Conservation (phyloP, 2,797 vertebrate species). For the Luscinia luscinia region DNA sequence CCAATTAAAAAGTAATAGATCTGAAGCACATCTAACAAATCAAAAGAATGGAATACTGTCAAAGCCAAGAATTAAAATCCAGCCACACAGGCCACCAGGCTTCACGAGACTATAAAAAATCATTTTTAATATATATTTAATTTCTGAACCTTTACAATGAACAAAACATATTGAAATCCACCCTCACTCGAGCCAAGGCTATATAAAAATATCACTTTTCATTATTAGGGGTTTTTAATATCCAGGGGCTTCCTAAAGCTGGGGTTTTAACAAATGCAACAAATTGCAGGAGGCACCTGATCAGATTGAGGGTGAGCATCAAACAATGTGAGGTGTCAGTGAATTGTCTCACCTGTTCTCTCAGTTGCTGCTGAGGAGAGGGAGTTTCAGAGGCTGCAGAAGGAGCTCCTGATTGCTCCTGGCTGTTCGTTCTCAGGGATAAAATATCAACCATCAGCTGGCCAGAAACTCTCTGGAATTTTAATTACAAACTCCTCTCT, state of each 20-base stretch:
- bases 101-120: not conserved
- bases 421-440: not conserved
- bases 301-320: not conserved
- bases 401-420: not conserved
- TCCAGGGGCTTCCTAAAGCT: not conserved
- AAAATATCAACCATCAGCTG: not conserved
- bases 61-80: slow-evolving; percentile 9
- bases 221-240: not conserved
- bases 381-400: not conserved
- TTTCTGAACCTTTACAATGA: not conserved
- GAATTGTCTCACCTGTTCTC: not conserved
- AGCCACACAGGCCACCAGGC: not conserved
- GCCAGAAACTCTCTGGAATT: not conserved
- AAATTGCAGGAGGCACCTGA: not conserved
- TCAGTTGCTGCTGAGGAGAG: not conserved
- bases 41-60: slow-evolving; percentile 19
- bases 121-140: not conserved
- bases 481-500: not conserved
- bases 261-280: not conserved
- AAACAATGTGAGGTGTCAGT: not conserved
- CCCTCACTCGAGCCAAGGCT: not conserved
- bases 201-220: not conserved
- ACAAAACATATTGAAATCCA: not conserved
- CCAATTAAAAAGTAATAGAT: slow-evolving; percentile 53
- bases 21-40: slow-evolving; percentile 27